Conservation (phyloP, 1,140 invertebrate species). For the Drosophila jambulina region DNA sequence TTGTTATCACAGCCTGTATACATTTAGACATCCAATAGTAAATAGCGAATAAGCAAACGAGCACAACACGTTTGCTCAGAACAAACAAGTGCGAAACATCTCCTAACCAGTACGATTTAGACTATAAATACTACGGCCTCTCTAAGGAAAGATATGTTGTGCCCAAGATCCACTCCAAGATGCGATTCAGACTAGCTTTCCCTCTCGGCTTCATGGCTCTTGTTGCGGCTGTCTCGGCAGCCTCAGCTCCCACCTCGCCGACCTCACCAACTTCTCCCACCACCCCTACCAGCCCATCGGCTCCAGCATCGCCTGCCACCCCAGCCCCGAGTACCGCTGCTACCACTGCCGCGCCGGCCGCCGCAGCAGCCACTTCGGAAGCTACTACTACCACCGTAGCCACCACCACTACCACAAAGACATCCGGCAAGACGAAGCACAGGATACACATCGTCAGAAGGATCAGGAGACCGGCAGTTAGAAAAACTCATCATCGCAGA, state of each 20-base stretch:
- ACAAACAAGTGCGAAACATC: slow-evolving; percentile 6
- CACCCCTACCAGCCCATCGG: neutral
- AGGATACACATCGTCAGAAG: neutral
- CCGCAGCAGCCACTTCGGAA: neutral
- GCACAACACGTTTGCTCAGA: slow-evolving; percentile 1
- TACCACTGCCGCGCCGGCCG: neutral
- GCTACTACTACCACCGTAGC: neutral
- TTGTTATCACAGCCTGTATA: slow-evolving; percentile 4
- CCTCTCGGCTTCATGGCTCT: slow-evolving; percentile 1
- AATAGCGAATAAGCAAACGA: neutral
- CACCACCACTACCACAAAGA: neutral
- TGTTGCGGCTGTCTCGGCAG: neutral
- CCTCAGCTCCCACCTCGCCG: neutral
- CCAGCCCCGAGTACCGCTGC: neutral
- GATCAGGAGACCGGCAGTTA: neutral
- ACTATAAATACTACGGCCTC: slow-evolving; percentile 13
- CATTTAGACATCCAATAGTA: neutral
- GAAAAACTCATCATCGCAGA: neutral
- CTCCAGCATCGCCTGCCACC: neutral
- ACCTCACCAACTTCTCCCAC: neutral
- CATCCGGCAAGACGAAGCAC: neutral
- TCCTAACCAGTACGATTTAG: neutral
- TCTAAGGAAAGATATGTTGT: neutral
- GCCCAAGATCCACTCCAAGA: neutral
- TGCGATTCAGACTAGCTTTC: slow-evolving; percentile 6